These are phyloP conservation scores for Saccopteryx leptura DNA, from an alignment of 2,113 vertebrate genomes.

Conservation along the genomic window DNA sequence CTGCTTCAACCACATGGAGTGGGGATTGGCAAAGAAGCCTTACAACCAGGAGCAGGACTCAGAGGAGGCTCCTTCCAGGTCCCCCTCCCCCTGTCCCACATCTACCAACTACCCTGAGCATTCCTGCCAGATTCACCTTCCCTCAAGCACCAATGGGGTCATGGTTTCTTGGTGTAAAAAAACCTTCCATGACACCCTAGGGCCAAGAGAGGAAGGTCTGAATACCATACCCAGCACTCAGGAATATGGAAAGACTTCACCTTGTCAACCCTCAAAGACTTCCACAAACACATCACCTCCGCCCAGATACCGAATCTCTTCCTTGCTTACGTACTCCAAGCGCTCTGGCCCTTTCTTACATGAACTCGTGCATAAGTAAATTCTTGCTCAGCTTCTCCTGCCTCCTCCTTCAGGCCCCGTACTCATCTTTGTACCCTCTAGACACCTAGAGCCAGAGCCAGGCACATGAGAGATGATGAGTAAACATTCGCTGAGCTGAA, in stretches of 20 bases:
- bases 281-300: not conserved
- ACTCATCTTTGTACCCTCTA: constrained; percentile 11
- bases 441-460: not conserved
- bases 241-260: constrained; percentile 12
- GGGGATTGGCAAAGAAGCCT: constrained; percentile 85
- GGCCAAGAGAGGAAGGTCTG: constrained; percentile 53
- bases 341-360: not conserved
- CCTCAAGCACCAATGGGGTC: not conserved
- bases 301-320: not conserved
- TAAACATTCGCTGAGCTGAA: constrained; percentile 66
- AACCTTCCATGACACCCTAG: not conserved
- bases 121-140: constrained; percentile 43
- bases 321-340: not conserved
- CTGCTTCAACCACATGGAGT: constrained; percentile 88
- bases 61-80: constrained; percentile 81
- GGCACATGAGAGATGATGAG: constrained; percentile 21
- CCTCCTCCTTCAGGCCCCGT: not conserved
- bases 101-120: not conserved
- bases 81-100: not conserved
- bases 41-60: constrained; percentile 86
- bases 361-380: not conserved
- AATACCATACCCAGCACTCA: not conserved
- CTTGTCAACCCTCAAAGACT: not conserved
- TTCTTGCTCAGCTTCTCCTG: not conserved
- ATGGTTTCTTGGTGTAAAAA: not conserved